Evolutionary conservation across 2,888 invertebrate species (phyloP).

Genomic region (Coenonympha arcania): DNA sequence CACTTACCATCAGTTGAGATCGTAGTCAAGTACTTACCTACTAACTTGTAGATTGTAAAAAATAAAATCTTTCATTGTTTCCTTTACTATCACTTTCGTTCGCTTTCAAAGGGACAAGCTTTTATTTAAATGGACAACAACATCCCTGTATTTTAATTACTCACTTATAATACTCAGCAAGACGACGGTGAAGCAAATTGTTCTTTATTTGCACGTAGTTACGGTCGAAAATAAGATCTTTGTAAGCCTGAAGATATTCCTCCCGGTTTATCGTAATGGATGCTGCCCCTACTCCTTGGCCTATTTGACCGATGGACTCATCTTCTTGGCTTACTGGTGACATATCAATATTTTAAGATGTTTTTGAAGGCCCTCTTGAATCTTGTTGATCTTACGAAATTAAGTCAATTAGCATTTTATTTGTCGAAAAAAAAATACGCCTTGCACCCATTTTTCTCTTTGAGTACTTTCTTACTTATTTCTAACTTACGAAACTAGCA

Average conservation of each 20-base stretch:
- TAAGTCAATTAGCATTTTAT: too few relatives aligned
- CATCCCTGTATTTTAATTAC: slow-evolving; percentile 13
- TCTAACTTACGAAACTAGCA: too few relatives aligned
- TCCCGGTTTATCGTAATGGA: slow-evolving; percentile 51
- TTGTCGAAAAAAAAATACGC: too few relatives aligned
- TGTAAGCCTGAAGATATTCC: slow-evolving; percentile 53
- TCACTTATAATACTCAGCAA: slow-evolving; percentile 68
- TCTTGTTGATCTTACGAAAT: not conserved
- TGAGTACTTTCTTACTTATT: too few relatives aligned
- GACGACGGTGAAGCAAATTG: slow-evolving; percentile 55
- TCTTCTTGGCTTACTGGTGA: slow-evolving; percentile 25
- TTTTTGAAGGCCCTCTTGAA: not conserved
- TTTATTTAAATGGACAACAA: not conserved
- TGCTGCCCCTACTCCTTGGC: slow-evolving; percentile 39
- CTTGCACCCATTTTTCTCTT: too few relatives aligned
- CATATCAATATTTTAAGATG: not conserved
- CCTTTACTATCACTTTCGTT: not conserved
- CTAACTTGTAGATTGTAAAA: too few relatives aligned
- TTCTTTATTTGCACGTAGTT: slow-evolving; percentile 55
- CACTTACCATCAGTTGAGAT: too few relatives aligned
- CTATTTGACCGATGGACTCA: slow-evolving; percentile 42
- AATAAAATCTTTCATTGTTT: too few relatives aligned
- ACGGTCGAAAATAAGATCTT: slow-evolving; percentile 50
- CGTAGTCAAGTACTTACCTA: too few relatives aligned
- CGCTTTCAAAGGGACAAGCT: not conserved